phyloP scores from a whole-genome alignment of 1,140 invertebrate species.

The Philopotamus ludificatus region DNA sequence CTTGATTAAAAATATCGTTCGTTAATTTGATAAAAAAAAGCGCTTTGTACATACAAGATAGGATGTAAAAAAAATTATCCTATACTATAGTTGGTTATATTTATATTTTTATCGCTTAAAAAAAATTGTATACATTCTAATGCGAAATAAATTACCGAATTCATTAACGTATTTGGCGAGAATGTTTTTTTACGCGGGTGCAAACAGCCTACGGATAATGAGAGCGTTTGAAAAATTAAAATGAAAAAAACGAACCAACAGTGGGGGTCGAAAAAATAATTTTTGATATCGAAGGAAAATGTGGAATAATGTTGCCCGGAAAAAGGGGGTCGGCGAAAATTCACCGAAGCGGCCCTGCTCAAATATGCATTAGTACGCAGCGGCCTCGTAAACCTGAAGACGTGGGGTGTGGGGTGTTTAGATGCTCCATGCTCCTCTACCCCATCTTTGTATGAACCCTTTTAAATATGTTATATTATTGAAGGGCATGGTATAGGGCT shows the following conservation, averaged over 20 bases:
- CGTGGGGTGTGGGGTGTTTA: conserved; percentile 11
- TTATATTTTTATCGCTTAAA: not conserved
- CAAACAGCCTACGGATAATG: conserved; percentile 8
- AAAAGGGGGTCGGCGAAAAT: too few relatives aligned
- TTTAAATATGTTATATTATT: conserved; percentile 37
- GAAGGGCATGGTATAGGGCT: conserved; percentile 2
- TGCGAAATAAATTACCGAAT: conserved; percentile 31
- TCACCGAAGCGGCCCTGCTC: conserved; percentile 27
- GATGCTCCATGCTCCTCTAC: conserved; percentile 9
- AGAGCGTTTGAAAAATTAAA: conserved; percentile 16
- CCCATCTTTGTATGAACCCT: conserved; percentile 14
- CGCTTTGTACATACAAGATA: too few relatives aligned
- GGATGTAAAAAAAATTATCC: too few relatives aligned
- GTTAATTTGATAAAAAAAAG: too few relatives aligned
- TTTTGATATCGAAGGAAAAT: not conserved
- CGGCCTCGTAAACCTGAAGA: conserved; percentile 25
- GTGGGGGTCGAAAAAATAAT: not conserved
- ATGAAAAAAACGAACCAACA: not conserved
- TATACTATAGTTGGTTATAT: too few relatives aligned
- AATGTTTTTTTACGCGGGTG: not conserved
- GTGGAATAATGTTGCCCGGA: conserved; percentile 19
- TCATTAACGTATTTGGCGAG: conserved; percentile 22
- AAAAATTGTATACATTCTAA: conserved; percentile 4
- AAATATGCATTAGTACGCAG: conserved; percentile 38
- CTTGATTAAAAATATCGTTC: too few relatives aligned